Base-by-base conservation (phyloP, 2,797 vertebrate species). In the Sebastes elongatus region DNA sequence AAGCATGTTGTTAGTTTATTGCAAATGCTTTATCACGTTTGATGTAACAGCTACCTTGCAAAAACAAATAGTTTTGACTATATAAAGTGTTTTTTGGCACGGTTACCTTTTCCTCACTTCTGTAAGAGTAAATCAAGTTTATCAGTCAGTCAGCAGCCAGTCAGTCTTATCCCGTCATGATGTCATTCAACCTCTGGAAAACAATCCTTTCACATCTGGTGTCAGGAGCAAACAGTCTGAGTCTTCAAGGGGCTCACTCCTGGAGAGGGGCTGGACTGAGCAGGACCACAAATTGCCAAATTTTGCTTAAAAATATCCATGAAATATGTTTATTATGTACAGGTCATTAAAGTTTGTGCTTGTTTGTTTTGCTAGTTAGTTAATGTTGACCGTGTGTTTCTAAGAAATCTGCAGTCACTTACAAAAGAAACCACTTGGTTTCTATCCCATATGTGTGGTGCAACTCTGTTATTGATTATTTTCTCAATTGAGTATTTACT, bases 101-200 rank as follows among this genome's bases (percentile, higher is more conserved):
- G 49, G 55, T n/a, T 61, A 30, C 11, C 53, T 60, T 73, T 68
- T 57, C 53, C 59, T 70, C 53, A 62, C 35, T 69, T 13, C 14
- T 13, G 18, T 73, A 53, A 75, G 66, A 76, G 55, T 23, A 78
- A 74, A 64, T 57, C 57, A 60, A 1, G 28, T n/a, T 66, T 68
- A 27, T 76, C n/a, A 18, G 46, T 69, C 27, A 38, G 35, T 11
- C 38, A 42, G 38, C 38, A 42, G 38, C 38, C 38, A 42, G 59
- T 61, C 62, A 82, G 66, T 14, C 38, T 80, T 56, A 71, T 76
- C 72, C 20, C 28, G 70, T 63, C 56, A 7, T 81, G 83, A 86
- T 82, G 70, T 78, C 79, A 79, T 75, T 53, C 14, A 55, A 46
- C 56, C 25, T 38, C 18, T 63, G 30, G 59, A 49, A 78, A 85